Base-by-base conservation (phyloP, 30 jellyfish, hydroid and myxozoan genomes). In the Clytia hemisphaerica region DNA sequence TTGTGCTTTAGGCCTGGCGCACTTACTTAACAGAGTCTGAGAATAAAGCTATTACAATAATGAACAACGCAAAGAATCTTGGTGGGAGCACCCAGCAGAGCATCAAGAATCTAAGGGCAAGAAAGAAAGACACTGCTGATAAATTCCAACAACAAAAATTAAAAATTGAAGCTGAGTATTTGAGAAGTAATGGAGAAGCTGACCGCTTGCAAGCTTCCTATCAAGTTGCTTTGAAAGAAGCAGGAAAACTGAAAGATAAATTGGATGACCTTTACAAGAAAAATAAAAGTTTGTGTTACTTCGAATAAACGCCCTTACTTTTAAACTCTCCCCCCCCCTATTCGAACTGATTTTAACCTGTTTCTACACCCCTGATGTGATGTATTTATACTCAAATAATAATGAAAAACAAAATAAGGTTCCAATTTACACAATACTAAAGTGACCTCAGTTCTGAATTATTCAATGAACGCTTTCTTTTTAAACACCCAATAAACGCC, bases 1-100 rank as follows among this genome's bases (percentile, higher is more conserved):
- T 7, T 64, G 24, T 38, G 5, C 60, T 78, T 25, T 71, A 88
- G 97, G 97, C 97, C 1, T 88, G 97, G 97, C 82, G 91, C 33
- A 69, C 90, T 3, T 88, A 42, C 64, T 65, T 80, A 9, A 88
- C 88, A 27, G 97, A 88, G 58, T 61, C 87, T n/a, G 97, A 88
- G 48, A 88, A 88, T 71, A 79, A 88, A 73, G 93, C 94, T n/a
- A 88, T 88, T 2, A 64, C 76, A 14, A 81, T 88, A 61, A 36
- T 80, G 25, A 85, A 66, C 29, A 72, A 59, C 83, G 76, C 79
- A 50, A 88, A 80, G 61, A 75, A 42, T 35, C 42, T 88, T n/a
- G 80, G 53, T 22, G 5, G 73, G 21, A 46, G 46, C 7, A 65
- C 60, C 22, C 16, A 68, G 24, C 51, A 83, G n/a, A 72, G 62